Base-by-base conservation (phyloP, 2,888 invertebrate species). In the Carabus problematicus region DNA sequence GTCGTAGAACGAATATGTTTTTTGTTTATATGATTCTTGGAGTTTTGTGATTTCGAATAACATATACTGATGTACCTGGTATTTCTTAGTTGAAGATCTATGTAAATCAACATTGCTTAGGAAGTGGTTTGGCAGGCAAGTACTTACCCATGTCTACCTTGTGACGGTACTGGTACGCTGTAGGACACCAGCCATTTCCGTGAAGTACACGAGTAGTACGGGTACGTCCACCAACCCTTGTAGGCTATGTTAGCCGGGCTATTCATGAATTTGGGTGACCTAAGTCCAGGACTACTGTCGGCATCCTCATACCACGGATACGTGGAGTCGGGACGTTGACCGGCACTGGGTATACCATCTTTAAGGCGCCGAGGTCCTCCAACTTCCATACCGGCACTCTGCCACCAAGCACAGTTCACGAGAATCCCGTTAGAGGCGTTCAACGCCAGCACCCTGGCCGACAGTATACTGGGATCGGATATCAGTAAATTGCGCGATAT, bases 181-280 rank as follows among this genome's bases (percentile, higher is more conserved):
- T 95, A 95, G 2, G 94, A 94, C 59, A 95, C 85, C 74, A 95
- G 85, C 95, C 95, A 95, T 71, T 89, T 86, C 73, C 88, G 86
- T 39, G 87, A 85, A 70, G 87, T 87, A 82, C 95, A 95, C 73
- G 93, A 93, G 80, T 91, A 94, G 80, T 95, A 95, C 0, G 95
- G 95, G 76, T 87, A 90, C 14, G 94, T 95, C 95, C 95, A 95
- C 89, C 92, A 92, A 19, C 94, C 92, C 76, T 88, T 85, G 71
- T 86, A 86, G 71, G 88, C 86, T 70, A 85, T 84, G 64, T 87
- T 86, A n/a, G 86, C 84, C 12, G 88, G 87, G 60, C 87, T 86
- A 70, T 86, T 84, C 84, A 89, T 87, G 80, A 90, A 90, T 79
- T 89, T 90, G 16, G 89, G 87, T n/a, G 89, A 89, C 59, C 89